Conservation (phyloP, 2,888 invertebrate species). For the Orgyia antiqua region DNA sequence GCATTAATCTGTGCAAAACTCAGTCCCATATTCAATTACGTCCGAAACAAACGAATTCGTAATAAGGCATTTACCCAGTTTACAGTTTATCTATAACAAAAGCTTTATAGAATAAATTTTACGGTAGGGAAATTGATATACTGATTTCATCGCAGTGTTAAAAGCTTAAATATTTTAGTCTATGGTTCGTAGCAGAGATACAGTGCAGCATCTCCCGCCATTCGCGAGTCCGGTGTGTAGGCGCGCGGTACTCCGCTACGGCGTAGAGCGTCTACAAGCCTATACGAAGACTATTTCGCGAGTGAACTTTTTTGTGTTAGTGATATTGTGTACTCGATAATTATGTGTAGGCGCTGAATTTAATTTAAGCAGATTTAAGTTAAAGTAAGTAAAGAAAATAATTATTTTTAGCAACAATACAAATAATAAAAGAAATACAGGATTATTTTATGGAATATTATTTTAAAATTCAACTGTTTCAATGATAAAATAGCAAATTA, state of each 20-base stretch:
- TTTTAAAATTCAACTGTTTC: background rate
- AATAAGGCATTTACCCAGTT: slow-evolving; percentile 29
- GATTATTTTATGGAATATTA: no score
- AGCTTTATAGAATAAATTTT: slow-evolving; percentile 13
- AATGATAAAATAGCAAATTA: no score
- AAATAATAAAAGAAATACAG: no score
- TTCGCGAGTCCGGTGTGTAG: slow-evolving; percentile 43
- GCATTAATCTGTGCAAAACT: slow-evolving; percentile 41
- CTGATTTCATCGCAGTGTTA: slow-evolving; percentile 19
- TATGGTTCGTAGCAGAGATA: slow-evolving; percentile 16
- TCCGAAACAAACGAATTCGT: slow-evolving; percentile 33
- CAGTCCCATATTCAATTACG: slow-evolving; percentile 45
- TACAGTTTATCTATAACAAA: slow-evolving; percentile 11
- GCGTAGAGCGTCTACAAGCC: slow-evolving; percentile 38
- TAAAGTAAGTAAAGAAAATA: no score
- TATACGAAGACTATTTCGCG: slow-evolving; percentile 41
- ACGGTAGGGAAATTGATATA: slow-evolving; percentile 21
- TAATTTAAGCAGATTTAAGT: no score
- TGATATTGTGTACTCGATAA: no score
- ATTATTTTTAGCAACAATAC: no score
- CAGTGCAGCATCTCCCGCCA: slow-evolving; percentile 35
- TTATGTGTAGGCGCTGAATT: no score
- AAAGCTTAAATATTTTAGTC: slow-evolving; percentile 10
- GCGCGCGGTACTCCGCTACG: slow-evolving; percentile 52
- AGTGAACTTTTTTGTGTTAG: slow-evolving; percentile 22